Conservation (phyloP, 2,113 vertebrate genomes). For the Nothoprocta pentlandii region DNA sequence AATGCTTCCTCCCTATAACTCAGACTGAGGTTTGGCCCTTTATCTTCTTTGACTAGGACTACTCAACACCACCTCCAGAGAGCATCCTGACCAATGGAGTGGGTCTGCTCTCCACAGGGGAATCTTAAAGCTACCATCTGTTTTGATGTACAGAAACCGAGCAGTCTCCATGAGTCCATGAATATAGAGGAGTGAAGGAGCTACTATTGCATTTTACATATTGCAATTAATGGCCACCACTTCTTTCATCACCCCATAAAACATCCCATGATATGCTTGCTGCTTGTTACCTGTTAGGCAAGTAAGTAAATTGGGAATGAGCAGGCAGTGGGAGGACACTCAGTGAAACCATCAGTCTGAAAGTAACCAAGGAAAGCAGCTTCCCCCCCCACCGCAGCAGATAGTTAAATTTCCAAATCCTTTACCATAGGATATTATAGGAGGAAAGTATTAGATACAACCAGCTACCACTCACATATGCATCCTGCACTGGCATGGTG, state of each 20-base stretch:
- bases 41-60: not conserved
- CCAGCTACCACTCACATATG: rapidly evolving
- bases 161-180: not conserved
- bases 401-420: not conserved
- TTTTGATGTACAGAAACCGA: not conserved
- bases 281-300: not conserved
- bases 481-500: not conserved
- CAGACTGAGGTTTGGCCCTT: not conserved
- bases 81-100: not conserved
- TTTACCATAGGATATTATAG: not conserved
- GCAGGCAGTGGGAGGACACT: not conserved
- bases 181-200: not conserved
- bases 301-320: not conserved
- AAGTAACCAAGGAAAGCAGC: not conserved
- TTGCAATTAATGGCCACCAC: not conserved
- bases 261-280: not conserved
- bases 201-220: not conserved
- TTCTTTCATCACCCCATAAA: not conserved
- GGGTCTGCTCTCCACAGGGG: not conserved
- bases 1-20: not conserved
- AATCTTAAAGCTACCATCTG: not conserved
- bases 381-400: not conserved
- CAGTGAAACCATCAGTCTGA: not conserved
- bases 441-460: not conserved
- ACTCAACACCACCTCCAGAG: rapidly evolving